Evolutionary conservation across 2,888 invertebrate species (phyloP).

Genomic region (Phaonia tiefii): DNA sequence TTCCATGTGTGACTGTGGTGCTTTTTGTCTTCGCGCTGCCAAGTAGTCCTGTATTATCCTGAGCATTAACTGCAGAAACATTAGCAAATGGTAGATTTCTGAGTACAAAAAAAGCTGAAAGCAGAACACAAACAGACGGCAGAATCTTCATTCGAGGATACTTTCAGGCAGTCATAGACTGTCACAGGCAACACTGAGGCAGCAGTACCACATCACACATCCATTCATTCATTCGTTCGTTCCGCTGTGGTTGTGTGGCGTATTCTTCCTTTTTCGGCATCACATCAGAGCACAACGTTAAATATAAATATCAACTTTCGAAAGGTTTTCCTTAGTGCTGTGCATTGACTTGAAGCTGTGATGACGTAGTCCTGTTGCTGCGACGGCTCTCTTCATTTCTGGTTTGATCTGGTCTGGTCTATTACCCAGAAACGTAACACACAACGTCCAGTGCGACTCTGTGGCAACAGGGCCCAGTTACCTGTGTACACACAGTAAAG

Average conservation of each 20-base stretch:
- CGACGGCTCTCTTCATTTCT: slow-evolving; percentile 59
- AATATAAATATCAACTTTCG: slow-evolving; percentile 63
- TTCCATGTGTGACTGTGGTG: slow-evolving; percentile 20
- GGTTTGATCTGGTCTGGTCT: background rate
- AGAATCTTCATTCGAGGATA: background rate
- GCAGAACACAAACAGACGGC: slow-evolving; percentile 15
- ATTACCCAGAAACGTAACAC: background rate
- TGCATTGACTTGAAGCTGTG: slow-evolving; percentile 67
- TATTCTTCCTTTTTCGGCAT: slow-evolving; percentile 54
- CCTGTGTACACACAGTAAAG: background rate
- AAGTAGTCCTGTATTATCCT: slow-evolving; percentile 64
- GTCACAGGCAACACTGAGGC: slow-evolving; percentile 13
- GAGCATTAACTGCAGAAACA: slow-evolving; percentile 56
- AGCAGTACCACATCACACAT: slow-evolving; percentile 39
- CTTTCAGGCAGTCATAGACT: no score
- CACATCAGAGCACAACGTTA: slow-evolving; percentile 55
- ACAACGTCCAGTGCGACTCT: background rate
- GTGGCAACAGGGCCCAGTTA: background rate
- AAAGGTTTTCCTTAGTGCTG: slow-evolving; percentile 66
- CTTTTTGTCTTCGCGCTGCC: background rate
- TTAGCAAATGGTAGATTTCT: slow-evolving; percentile 30
- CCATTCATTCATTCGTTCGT: slow-evolving; percentile 15
- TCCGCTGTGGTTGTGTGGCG: slow-evolving; percentile 48
- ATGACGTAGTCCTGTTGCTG: slow-evolving; percentile 65
- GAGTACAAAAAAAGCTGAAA: slow-evolving; percentile 17